Evolutionary conservation across 2,797 vertebrate genomes (phyloP), one percentile per base, ranked within the genome.

Genomic region (Emydoidea blandingii): DNA sequence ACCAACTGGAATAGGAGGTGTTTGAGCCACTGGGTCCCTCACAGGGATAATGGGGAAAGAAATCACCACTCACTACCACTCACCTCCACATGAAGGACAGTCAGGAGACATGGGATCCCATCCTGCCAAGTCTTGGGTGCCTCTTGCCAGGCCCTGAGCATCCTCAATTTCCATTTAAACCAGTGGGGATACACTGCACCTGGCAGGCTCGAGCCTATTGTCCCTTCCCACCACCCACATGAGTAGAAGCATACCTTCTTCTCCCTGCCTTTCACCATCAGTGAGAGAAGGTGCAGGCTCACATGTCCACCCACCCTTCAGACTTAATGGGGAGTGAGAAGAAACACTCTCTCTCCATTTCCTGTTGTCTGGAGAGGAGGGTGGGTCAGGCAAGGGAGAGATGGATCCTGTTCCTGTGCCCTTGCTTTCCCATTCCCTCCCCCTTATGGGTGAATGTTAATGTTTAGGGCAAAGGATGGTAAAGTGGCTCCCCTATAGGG

Each of bases 101-200:
- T 47, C 29, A 44, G 37, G 31, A 87, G 15, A 8, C 23, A 44
- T 6, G 2, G 1, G 0, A 44, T 0, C 8, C 11, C 0, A 0
- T 10, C 44, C 76, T 79, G 78, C 65, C 11, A 34, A 27, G 3
- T 2, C 62, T 79, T 68, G 56, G 4, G 5, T 87, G 83, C 41
- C 12, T 94, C 12, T 78, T 37, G 4, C 41, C 85, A 23, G 76
- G 78, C 2, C 79, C 76, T 47, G 23, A n/a, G 9, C 72, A 74
- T 21, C 19, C 37, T 72, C 21, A 72, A 72, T 72, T 72, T 72
- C 37, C 68, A 72, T 37, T 72, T 41, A 72, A 72, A 72, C 37
- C 37, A 18, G 12, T 76, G 23, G 23, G 68, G 12, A 74, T 37
- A 68, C 65, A 41, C 44, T 8, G 1, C 27, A 76, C 4, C 2